Evolutionary conservation across 2,888 invertebrate genomes (phyloP).

Genomic region (Brachypterus glaber): DNA sequence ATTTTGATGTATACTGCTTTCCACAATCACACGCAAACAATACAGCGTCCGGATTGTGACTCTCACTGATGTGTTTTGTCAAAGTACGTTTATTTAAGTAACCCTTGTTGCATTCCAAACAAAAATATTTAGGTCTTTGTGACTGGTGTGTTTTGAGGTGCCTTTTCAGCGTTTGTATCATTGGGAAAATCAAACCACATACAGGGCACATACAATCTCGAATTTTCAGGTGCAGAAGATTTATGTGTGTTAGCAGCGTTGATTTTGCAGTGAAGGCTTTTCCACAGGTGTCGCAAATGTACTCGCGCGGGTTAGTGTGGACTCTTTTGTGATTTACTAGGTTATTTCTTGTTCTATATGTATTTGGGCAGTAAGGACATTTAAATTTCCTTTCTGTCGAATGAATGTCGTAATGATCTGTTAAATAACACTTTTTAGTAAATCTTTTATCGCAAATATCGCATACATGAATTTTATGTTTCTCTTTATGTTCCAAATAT

Average conservation of each 20-base stretch:
- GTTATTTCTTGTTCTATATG: constrained; percentile 23
- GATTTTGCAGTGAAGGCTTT: constrained; percentile 24
- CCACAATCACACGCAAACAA: not conserved
- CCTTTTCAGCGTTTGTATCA: constrained; percentile 25
- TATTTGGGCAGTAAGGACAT: constrained; percentile 24
- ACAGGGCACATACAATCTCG: constrained; percentile 25
- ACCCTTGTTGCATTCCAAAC: not conserved
- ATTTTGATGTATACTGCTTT: not conserved
- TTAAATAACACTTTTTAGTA: constrained; percentile 14
- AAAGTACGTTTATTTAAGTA: not conserved
- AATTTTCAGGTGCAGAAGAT: constrained; percentile 21
- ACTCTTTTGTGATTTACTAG: constrained; percentile 23
- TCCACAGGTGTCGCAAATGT: constrained; percentile 26
- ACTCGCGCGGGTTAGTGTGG: constrained; percentile 24
- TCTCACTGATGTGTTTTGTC: not conserved
- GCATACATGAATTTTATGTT: constrained; percentile 15
- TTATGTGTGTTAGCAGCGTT: constrained; percentile 24
- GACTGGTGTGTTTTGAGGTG: constrained; percentile 23
- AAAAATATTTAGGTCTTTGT: not conserved
- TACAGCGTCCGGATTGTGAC: not conserved
- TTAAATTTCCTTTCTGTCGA: constrained; percentile 19
- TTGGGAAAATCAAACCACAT: constrained; percentile 24
- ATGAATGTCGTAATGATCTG: constrained; percentile 20
- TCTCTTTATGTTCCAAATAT: constrained; percentile 7
- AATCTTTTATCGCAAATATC: constrained; percentile 15